These are phyloP conservation scores for Pristionchus mayeri DNA, from an alignment of 2,888 invertebrate genomes.

Conservation along the genomic window DNA sequence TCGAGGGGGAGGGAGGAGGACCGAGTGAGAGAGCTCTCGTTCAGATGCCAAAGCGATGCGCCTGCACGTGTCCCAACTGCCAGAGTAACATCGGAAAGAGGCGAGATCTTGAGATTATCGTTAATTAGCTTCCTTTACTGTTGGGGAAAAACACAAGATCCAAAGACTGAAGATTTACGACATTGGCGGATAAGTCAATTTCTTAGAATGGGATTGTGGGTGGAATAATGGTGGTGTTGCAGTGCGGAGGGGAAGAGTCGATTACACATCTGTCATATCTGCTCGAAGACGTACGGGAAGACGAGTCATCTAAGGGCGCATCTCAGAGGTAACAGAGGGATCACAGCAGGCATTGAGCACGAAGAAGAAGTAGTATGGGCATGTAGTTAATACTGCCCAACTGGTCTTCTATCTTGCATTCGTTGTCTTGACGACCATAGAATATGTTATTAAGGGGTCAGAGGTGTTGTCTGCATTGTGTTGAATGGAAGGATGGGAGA, in stretches of 20 bases:
- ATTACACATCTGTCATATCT: constrained; percentile 74
- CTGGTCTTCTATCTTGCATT: too few relatives aligned
- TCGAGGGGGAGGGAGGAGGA: not conserved
- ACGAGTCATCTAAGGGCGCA: constrained; percentile 69
- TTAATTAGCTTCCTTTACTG: too few relatives aligned
- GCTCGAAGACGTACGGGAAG: constrained; percentile 73
- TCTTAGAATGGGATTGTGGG: not conserved
- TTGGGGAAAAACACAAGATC: too few relatives aligned
- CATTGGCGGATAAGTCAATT: not conserved
- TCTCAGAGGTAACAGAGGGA: constrained; percentile 61
- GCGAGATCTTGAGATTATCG: too few relatives aligned
- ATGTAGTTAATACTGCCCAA: too few relatives aligned
- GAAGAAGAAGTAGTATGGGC: too few relatives aligned
- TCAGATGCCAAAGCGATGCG: constrained; percentile 83
- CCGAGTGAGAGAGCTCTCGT: not conserved
- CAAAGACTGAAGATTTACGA: not conserved
- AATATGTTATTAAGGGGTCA: too few relatives aligned
- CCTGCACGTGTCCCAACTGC: constrained; percentile 98
- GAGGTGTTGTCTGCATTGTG: too few relatives aligned
- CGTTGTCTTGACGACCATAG: too few relatives aligned
- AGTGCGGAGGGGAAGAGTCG: constrained; percentile 68
- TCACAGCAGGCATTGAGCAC: too few relatives aligned
- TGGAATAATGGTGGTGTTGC: constrained; percentile 28
- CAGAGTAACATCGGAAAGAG: constrained; percentile 58
- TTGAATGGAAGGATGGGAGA: too few relatives aligned